Base-by-base conservation (phyloP, 2,797 vertebrate species). In the Bradypodion pumilum region DNA sequence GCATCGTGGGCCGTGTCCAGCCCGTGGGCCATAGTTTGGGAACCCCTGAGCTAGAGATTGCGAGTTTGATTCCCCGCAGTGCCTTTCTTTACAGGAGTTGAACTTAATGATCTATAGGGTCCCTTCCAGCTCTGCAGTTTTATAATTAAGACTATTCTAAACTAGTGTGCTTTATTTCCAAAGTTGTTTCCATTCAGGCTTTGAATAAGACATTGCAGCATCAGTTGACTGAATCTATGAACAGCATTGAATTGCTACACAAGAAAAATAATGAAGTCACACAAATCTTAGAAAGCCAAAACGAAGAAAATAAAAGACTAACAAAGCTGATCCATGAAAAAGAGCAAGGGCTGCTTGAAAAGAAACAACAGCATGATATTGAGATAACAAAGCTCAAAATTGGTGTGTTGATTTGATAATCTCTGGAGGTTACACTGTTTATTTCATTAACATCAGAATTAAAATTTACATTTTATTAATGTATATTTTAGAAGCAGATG, bases 201-300 rank as follows among this genome's bases (percentile, higher is more conserved):
- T 88, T 97, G 90, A 96, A 95, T 78, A 37, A 94, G 44, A 88
- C 94, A 37, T 94, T 99, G 66, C 97, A 98, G 88, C 94, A 93
- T 88, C 96, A 98, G 76, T 92, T 99, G 83, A 86, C 89, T 1
- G 92, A 95, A 2, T 95, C 95, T 1, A 92, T 96, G 73, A 95
- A 91, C 89, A 94, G 93, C 21, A 94, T 97, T 63, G 96, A 95
- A 85, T 94, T 95, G 8, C 92, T 98, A 40, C 97, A 96, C 87
- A 92, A 89, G n/a, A 96, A 97, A 91, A 96, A 97, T 49, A 84
- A 96, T 77, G 97, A 96, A 5, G 94, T 98, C 3, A 89, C 96
- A 87, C 94, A 94, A 90, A 86, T 95, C 77, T 93, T 96, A 83
- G 93, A 93, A 89, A 91, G 84, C 87, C 96, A 96, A 88, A 95